Evolutionary conservation across 2,797 vertebrate species (phyloP).

Genomic region (Spinus olivaceus): DNA sequence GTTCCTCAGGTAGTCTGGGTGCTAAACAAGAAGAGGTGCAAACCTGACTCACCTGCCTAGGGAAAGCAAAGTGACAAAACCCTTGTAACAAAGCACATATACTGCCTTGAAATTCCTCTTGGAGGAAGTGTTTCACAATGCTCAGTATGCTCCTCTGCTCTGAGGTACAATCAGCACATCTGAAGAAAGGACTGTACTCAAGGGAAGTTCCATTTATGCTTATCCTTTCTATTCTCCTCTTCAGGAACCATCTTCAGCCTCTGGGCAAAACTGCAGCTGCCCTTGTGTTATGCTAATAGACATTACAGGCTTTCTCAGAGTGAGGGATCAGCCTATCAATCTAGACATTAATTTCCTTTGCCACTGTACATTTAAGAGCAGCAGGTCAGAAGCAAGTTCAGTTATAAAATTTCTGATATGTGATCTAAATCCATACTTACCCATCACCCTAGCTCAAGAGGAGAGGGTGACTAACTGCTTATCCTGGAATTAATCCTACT

Average conservation of each 20-base stretch:
- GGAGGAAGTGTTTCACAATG: neutral
- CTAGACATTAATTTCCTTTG: neutral
- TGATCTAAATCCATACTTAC: neutral
- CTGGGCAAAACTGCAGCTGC: neutral
- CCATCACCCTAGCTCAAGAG: neutral
- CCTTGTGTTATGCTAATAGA: neutral
- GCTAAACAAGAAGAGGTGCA: neutral
- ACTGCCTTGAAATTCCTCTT: neutral
- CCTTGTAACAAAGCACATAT: neutral
- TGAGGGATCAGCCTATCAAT: neutral
- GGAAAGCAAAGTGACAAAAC: neutral
- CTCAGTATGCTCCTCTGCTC: neutral
- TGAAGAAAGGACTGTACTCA: neutral
- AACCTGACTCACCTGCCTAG: neutral
- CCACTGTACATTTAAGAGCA: neutral
- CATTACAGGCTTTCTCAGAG: neutral
- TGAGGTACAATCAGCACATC: neutral
- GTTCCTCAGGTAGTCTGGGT: neutral
- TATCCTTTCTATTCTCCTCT: neutral
- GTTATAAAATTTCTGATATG: neutral
- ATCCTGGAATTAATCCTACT: neutral
- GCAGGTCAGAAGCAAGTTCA: neutral
- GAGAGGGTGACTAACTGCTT: neutral
- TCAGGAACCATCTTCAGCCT: neutral
- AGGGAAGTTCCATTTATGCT: neutral